Conservation (phyloP, 2,797 vertebrate species). For the Protonibea diacanthus region DNA sequence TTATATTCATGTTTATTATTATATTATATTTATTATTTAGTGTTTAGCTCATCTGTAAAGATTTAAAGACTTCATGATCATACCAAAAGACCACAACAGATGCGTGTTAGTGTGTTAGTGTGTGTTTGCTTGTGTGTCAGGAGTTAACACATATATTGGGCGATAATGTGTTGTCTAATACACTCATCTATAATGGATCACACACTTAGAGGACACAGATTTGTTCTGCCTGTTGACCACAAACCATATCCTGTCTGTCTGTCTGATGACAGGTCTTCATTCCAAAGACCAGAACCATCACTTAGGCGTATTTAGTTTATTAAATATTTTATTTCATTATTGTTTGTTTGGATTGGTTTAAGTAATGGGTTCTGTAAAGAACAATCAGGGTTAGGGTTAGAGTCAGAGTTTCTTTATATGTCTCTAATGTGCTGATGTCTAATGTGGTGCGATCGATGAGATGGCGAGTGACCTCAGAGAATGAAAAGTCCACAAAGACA, state of each 20-base stretch:
- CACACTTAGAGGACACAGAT: conserved; percentile 5
- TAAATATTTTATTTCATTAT: no score
- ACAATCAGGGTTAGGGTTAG: no score
- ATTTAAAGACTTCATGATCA: background rate
- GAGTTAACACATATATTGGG: conserved; percentile 7
- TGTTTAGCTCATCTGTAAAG: background rate
- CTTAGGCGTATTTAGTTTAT: no score
- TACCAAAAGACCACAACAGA: background rate
- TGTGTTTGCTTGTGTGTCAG: conserved; percentile 1
- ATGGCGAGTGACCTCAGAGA: no score
- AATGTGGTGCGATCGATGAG: no score
- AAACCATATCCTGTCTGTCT: background rate
- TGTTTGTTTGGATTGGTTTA: no score
- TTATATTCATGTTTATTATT: no score
- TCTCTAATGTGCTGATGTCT: no score
- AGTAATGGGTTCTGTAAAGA: no score
- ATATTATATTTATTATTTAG: background rate
- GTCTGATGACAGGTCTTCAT: background rate
- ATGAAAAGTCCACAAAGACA: no score
- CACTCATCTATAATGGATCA: conserved; percentile 23
- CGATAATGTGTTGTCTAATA: conserved; percentile 38
- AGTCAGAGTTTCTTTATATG: no score
- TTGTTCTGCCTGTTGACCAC: conserved; percentile 3
- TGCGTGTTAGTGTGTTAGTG: background rate
- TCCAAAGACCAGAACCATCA: no score